Evolutionary conservation across 1,140 invertebrate genomes (phyloP), one percentile per base, ranked within the genome.

Genomic region (Heliothis subflexa): DNA sequence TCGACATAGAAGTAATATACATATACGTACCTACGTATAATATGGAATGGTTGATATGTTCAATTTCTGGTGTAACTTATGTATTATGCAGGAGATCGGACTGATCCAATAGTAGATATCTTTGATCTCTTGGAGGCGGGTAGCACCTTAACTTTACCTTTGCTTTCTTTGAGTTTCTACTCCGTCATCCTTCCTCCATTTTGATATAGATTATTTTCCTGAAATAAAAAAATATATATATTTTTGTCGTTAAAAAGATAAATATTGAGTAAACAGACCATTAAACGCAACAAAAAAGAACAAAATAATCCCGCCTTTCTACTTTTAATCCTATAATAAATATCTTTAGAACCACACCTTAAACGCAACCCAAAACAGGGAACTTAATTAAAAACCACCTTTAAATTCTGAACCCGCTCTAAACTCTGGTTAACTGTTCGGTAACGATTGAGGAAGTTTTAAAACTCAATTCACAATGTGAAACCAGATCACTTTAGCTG

Each of bases 391-490:
- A 40, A 75, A 71, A 70, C 18, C 57, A 75, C 73, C 73, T 75
- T 75, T 64, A 75, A 75, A 64, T 75, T 75, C 73, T 33, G 9
- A 74, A 25, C 57, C 45, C 33, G 72, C 73, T 64, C 14, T 64
- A 64, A 75, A 75, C 73, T 75, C 49, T 9, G 25, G 25, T 50
- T 75, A 75, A 75, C 47, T 64, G 59, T 18, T 47, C 50, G 25
- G 72, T 62, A 75, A 75, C 73, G 59, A 75, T 80, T 50, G 45
- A 50, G 16, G 45, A 61, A 57, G 40, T 55, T 79, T 71, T 61
- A 52, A 80, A 76, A 76, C 78, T 80, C 52, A 28, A 75, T 76
- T 71, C 78, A 71, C 68, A 78, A 61, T 57, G 75, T 73, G 50
- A 33, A 47, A 70, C 18, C 64, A 50, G 61, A 77, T 64, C 57